phyloP scores from a whole-genome alignment of 2,797 vertebrate genomes.

The Siniperca undulata region DNA sequence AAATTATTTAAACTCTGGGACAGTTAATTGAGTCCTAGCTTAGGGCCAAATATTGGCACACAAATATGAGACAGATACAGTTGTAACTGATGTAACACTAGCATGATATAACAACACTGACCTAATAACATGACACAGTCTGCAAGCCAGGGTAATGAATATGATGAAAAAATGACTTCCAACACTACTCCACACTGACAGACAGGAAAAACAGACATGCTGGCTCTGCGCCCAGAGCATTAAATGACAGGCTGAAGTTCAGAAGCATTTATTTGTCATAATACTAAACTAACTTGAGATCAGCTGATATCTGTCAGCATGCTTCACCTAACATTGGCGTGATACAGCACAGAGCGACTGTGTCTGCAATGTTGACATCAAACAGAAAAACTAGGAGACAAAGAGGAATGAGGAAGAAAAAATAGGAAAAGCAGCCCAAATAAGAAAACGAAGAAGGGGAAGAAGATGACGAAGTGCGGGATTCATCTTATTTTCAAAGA shows the following conservation, averaged over 20 bases:
- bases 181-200: slow-evolving; percentile 45
- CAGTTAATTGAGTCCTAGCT: not conserved
- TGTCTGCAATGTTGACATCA: slow-evolving; percentile 31
- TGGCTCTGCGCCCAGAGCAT: slow-evolving; percentile 59
- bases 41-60: slow-evolving; percentile 13
- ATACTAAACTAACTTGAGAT: slow-evolving; percentile 61
- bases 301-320: slow-evolving; percentile 67
- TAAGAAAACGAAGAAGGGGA: not conserved
- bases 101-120: slow-evolving; percentile 40
- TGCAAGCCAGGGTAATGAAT: slow-evolving; percentile 40
- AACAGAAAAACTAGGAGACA: slow-evolving; percentile 7
- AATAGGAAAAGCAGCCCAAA: not conserved
- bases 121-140: slow-evolving; percentile 44
- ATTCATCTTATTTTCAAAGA: slow-evolving; percentile 65
- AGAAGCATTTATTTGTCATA: slow-evolving; percentile 63
- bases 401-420: not conserved
- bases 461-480: slow-evolving; percentile 26
- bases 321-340: slow-evolving; percentile 17
- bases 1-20: slow-evolving; percentile 2
- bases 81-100: slow-evolving; percentile 43
- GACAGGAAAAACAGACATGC: slow-evolving; percentile 54
- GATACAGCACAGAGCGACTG: slow-evolving; percentile 27
- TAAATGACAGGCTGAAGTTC: slow-evolving; percentile 65
- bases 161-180: slow-evolving; percentile 58
- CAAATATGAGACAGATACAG: slow-evolving; percentile 24